A percentile compares a stretch with the other conserved stretches of the same genome.
Conservation (phyloP, 2,113 vertebrate species). For the Clarias macrocephalus region DNA sequence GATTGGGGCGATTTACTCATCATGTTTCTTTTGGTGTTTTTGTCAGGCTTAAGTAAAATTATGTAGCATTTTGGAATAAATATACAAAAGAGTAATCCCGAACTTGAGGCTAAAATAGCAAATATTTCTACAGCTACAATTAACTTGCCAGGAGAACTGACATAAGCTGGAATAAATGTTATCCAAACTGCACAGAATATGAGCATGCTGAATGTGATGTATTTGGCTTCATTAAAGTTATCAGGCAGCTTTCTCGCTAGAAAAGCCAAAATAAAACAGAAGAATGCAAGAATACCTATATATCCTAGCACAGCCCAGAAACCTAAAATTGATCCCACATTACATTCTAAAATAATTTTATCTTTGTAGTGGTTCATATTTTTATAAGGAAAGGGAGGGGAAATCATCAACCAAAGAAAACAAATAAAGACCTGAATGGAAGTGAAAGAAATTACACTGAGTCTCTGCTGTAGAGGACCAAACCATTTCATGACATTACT, state of each 20-base stretch:
- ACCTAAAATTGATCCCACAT: slow-evolving; percentile 65
- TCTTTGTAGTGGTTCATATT: slow-evolving; percentile 67
- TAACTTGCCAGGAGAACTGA: slow-evolving; percentile 74
- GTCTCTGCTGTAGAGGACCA: slow-evolving; percentile 68
- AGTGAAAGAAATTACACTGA: slow-evolving; percentile 68
- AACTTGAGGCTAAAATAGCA: slow-evolving; percentile 75
- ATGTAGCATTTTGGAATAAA: slow-evolving; percentile 75
- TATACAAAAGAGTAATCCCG: slow-evolving; percentile 71
- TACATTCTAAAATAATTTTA: slow-evolving; percentile 70
- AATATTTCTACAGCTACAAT: slow-evolving; percentile 75
- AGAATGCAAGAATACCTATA: slow-evolving; percentile 66
- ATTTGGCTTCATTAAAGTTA: slow-evolving; percentile 72
- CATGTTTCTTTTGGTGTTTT: slow-evolving; percentile 71
- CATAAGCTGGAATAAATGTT: slow-evolving; percentile 73
- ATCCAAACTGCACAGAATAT: slow-evolving; percentile 75
- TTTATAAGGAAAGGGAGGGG: slow-evolving; percentile 67
- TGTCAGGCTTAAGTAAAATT: slow-evolving; percentile 72
- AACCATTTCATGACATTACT: slow-evolving; percentile 72
- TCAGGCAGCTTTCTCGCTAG: slow-evolving; percentile 69
- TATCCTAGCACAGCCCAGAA: slow-evolving; percentile 75
- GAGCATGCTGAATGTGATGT: slow-evolving; percentile 73
- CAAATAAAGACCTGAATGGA: slow-evolving; percentile 70
- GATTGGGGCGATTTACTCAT: slow-evolving; percentile 62
- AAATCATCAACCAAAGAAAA: slow-evolving; percentile 67
- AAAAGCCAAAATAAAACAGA: slow-evolving; percentile 71